These are phyloP conservation scores for Rhyacichthys aspro DNA, from an alignment of 2,797 vertebrate genomes.

Conservation along the genomic window DNA sequence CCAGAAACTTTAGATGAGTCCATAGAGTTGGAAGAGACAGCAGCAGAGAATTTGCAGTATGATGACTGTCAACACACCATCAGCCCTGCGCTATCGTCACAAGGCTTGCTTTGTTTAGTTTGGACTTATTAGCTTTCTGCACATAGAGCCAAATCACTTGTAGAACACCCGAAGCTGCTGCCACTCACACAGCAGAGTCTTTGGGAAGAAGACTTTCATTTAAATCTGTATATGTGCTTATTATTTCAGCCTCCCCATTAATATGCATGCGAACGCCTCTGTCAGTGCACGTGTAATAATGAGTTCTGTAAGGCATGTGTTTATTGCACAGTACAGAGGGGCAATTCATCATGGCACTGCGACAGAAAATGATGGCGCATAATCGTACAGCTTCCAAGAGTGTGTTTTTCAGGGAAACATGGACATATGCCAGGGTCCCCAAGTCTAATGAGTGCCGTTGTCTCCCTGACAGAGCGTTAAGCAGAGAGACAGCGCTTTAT, in stretches of 20 bases:
- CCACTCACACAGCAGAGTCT: conserved; percentile 43
- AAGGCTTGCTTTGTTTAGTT: conserved; percentile 61
- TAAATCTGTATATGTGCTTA: conserved; percentile 20
- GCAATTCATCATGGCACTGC: conserved; percentile 30
- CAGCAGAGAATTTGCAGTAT: conserved; percentile 49
- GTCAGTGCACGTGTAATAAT: conserved; percentile 12
- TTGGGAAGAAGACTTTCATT: conserved; percentile 24
- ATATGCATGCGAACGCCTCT: conserved; percentile 2
- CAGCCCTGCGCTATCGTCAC: conserved; percentile 43
- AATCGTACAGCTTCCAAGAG: conserved; percentile 35
- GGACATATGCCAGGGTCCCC: conserved; percentile 41
- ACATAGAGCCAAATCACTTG: conserved; percentile 55
- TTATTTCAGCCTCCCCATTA: neutral
- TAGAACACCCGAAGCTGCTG: conserved; percentile 59
- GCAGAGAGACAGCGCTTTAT: conserved; percentile 36
- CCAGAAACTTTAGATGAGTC: conserved; percentile 28
- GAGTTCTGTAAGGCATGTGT: conserved; percentile 26
- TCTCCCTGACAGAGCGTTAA: conserved; percentile 44
- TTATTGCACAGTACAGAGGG: conserved; percentile 32
- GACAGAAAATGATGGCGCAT: conserved; percentile 37
- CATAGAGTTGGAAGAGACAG: conserved; percentile 49
- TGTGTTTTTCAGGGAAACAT: conserved; percentile 43
- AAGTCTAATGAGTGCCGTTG: conserved; percentile 49
- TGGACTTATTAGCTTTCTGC: conserved; percentile 67
- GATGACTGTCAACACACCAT: conserved; percentile 68